Evolutionary conservation across 2,888 invertebrate species (phyloP).

Genomic region (Nebria salina): DNA sequence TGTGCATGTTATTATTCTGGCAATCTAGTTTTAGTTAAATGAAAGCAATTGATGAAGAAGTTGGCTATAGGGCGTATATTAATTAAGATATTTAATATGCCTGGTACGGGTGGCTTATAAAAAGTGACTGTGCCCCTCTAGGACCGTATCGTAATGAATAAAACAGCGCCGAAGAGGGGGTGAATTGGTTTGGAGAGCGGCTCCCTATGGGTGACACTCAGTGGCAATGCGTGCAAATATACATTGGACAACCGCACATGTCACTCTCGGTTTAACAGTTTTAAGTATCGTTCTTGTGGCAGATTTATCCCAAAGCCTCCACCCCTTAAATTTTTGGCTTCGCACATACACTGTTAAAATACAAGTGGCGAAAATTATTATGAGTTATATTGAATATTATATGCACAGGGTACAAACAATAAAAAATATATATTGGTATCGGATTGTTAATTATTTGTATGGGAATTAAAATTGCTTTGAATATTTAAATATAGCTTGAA

Average conservation of each 20-base stretch:
- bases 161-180: slow-evolving; percentile 34
- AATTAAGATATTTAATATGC: slow-evolving; percentile 7
- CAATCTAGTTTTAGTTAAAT: neutral
- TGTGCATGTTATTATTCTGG: neutral
- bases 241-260: slow-evolving; percentile 53
- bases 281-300: slow-evolving; percentile 56
- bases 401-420: neutral
- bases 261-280: slow-evolving; percentile 58
- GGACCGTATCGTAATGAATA: slow-evolving; percentile 40
- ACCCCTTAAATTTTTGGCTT: slow-evolving; percentile 55
- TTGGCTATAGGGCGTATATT: neutral
- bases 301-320: slow-evolving; percentile 54
- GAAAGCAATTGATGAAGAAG: neutral
- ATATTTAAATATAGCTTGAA: too few relatives aligned
- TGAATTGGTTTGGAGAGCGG: slow-evolving; percentile 20
- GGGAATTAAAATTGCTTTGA: too few relatives aligned
- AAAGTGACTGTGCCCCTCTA: slow-evolving; percentile 23
- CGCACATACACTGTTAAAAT: slow-evolving; percentile 55
- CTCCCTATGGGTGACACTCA: neutral
- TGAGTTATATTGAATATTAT: neutral
- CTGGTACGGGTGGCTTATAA: slow-evolving; percentile 8
- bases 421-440: too few relatives aligned
- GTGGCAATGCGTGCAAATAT: slow-evolving; percentile 32
- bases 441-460: too few relatives aligned
- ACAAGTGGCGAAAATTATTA: neutral